phyloP scores from a whole-genome alignment of 2,888 invertebrate species.

The Maniola hyperantus region DNA sequence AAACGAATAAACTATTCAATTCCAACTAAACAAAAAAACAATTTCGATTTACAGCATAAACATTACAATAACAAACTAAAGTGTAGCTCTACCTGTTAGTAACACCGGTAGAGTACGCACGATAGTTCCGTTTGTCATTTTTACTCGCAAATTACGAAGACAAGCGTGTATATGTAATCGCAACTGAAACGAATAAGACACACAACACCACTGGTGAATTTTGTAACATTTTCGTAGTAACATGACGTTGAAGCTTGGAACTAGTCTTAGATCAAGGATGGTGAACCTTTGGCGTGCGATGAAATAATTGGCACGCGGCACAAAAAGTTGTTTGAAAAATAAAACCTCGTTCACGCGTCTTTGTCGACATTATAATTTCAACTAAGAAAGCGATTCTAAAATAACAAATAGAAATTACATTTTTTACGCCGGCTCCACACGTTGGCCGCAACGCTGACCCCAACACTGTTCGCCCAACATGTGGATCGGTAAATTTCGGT shows the following conservation, averaged over 20 bases:
- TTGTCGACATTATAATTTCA: background rate
- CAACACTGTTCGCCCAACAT: too few species aligned
- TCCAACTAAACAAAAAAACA: too few species aligned
- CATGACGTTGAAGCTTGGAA: background rate
- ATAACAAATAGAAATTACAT: too few species aligned
- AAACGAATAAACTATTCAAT: too few species aligned
- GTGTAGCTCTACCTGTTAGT: conserved; percentile 49
- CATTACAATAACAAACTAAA: background rate
- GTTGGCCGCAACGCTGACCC: too few species aligned
- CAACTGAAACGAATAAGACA: conserved; percentile 4
- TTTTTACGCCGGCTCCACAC: too few species aligned
- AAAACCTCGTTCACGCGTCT: background rate
- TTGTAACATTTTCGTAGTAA: background rate
- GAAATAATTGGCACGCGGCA: conserved; percentile 15
- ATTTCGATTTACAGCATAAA: too few species aligned
- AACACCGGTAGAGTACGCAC: conserved; percentile 49
- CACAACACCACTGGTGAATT: background rate
- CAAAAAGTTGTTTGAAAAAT: background rate
- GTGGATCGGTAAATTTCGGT: too few species aligned
- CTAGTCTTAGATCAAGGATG: conserved; percentile 12
- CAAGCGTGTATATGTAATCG: conserved; percentile 20
- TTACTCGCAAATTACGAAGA: conserved; percentile 12
- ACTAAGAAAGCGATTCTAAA: too few species aligned
- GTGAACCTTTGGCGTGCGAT: conserved; percentile 23
- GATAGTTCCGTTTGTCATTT: conserved; percentile 46